These are phyloP conservation scores for Heteromormyrus szaboi DNA, from an alignment of 2,797 vertebrate species.

Conservation along the genomic window DNA sequence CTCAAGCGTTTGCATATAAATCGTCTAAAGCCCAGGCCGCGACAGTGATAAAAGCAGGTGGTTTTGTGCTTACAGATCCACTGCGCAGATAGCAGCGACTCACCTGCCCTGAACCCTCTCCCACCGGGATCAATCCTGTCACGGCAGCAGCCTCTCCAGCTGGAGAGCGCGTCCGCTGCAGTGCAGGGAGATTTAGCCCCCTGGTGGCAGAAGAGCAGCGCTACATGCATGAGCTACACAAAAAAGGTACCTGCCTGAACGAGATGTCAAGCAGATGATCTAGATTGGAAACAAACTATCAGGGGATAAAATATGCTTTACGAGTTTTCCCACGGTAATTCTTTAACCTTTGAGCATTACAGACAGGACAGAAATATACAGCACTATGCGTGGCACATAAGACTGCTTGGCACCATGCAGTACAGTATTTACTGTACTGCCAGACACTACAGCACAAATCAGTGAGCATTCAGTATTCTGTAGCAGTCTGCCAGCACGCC, in stretches of 20 bases:
- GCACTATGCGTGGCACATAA: neutral
- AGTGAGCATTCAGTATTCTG: neutral
- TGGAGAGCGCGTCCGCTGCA: neutral
- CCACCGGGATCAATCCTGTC: neutral
- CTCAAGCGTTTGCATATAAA: neutral
- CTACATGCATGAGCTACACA: neutral
- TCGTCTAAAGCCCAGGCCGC: neutral
- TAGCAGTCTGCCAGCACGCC: neutral
- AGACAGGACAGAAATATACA: neutral
- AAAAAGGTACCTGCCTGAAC: constrained; percentile 18
- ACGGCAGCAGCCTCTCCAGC: neutral
- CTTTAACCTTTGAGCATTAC: neutral
- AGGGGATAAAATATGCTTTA: constrained; percentile 22
- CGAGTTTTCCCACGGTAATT: neutral
- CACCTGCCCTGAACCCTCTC: neutral
- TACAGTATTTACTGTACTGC: neutral
- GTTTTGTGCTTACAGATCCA: neutral
- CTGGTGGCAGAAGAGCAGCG: constrained; percentile 34
- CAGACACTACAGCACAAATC: neutral
- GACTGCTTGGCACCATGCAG: neutral
- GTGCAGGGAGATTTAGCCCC: constrained; percentile 25
- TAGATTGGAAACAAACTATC: constrained; percentile 27
- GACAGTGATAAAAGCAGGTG: neutral
- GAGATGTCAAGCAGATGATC: neutral
- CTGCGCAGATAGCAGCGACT: neutral